A percentile compares a stretch with the other conserved stretches of the same genome.
Conservation (phyloP, 2,888 invertebrate genomes). For the Erebia aethiops region DNA sequence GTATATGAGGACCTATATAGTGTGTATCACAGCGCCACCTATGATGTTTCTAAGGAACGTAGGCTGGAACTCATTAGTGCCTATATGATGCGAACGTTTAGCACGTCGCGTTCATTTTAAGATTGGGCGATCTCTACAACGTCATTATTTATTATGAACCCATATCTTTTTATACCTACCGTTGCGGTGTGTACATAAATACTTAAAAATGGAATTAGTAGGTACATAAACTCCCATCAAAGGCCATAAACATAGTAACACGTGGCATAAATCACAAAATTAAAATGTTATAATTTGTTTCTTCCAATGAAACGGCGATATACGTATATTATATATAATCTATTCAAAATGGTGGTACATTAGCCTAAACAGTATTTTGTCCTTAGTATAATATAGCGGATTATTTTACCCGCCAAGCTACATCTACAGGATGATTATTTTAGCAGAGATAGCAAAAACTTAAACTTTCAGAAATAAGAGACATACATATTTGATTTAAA, state of each 20-base stretch:
- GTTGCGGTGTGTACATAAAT: neutral
- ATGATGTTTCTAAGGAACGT: too few relatives aligned
- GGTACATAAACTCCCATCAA: neutral
- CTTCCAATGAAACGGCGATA: conserved; percentile 1
- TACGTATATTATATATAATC: neutral
- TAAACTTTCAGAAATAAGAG: neutral
- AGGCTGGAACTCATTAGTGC: too few relatives aligned
- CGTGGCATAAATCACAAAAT: neutral
- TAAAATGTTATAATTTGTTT: neutral
- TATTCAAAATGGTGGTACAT: conserved; percentile 26
- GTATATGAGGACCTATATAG: too few relatives aligned
- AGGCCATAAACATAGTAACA: conserved; percentile 5
- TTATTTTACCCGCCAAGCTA: conserved; percentile 49
- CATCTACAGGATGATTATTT: conserved; percentile 33
- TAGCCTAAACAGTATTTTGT: conserved; percentile 34
- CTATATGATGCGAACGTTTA: too few relatives aligned
- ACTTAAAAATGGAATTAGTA: conserved; percentile 18
- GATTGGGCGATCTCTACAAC: neutral
- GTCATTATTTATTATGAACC: conserved; percentile 2
- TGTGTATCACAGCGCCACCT: too few relatives aligned
- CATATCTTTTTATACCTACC: neutral
- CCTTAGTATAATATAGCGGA: conserved; percentile 39
- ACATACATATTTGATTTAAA: neutral
- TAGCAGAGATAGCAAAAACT: neutral
- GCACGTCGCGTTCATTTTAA: too few relatives aligned